Evolutionary conservation across 2,888 invertebrate genomes (phyloP), one percentile per base, ranked within the genome.

Genomic region (Scaeva pyrastri): DNA sequence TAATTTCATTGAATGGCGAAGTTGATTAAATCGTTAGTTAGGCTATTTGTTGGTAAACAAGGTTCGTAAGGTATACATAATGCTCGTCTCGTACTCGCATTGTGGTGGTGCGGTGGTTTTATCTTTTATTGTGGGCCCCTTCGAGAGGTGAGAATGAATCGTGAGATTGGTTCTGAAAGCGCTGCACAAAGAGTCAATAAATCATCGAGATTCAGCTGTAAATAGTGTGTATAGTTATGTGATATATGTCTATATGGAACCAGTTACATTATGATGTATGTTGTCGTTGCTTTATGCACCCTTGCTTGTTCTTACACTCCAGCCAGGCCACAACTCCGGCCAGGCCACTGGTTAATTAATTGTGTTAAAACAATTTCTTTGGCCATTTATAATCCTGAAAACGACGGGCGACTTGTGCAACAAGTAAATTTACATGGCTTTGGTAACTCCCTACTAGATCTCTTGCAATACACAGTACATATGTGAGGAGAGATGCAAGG

Each of bases 351-450:
- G 86, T 82, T 86, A 86, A 86, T 86, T 86, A 82, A 86, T 86
- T 86, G 86, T 82, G 86, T 72, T 86, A 86, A 82, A 86, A 86
- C 82, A 78, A 82, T 86, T 86, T 86, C 77, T 77, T 52, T 45
- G 50, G 70, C 62, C 82, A 78, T 86, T 82, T 86, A 78, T 82
- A 78, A 81, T 85, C 72, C 72, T 70, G 48, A 62, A 70, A 73
- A 71, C 64, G 70, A 60, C 52, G 45, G 68, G 26, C 31, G 77
- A 74, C 86, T 86, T 77, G 86, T 78, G 77, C 82, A 78, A 86
- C 86, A 86, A 78, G 86, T 73, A 73, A 62, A 77, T 81, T 85
- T 81, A 86, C 86, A 86, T 82, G 73, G 70, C 68, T 71, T 73
- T 45, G 56, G 55, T 36, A 70, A 77, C 77, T 74, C 73, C 68